phyloP scores from a whole-genome alignment of 2,113 vertebrate species.

The Catharus fuscescens region DNA sequence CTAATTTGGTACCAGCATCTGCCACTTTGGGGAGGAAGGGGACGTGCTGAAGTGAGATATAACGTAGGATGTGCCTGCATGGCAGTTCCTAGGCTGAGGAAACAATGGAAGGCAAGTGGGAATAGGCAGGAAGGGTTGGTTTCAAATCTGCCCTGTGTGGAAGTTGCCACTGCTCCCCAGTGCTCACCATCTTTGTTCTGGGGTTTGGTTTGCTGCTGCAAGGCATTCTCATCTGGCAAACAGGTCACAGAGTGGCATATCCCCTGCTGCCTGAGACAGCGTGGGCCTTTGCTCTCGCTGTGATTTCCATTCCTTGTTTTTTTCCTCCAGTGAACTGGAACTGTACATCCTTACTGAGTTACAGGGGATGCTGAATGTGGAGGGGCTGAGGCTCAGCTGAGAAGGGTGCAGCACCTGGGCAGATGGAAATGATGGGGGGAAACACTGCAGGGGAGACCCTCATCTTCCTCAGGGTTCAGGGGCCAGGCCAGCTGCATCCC shows the following conservation, averaged over 20 bases:
- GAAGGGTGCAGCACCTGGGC: neutral
- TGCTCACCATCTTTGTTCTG: neutral
- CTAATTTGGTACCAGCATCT: conserved; percentile 41
- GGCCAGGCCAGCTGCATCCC: neutral
- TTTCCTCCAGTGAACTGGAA: neutral
- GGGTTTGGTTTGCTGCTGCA: neutral
- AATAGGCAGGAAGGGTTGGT: conserved; percentile 37
- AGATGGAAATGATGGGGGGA: neutral
- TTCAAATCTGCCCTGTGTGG: neutral
- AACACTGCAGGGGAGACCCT: rapidly evolving
- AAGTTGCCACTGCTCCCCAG: neutral
- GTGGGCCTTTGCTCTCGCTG: neutral
- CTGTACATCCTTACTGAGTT: neutral
- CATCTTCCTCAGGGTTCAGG: neutral
- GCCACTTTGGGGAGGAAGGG: conserved; percentile 35
- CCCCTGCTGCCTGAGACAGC: neutral
- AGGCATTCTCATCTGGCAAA: neutral
- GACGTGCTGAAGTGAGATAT: conserved; percentile 50
- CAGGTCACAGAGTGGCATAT: neutral
- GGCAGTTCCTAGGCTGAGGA: neutral
- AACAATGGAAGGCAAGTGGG: conserved; percentile 44
- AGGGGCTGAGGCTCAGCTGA: neutral
- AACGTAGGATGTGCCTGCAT: conserved; percentile 26
- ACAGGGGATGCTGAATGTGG: neutral
- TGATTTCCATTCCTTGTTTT: neutral